Evolutionary conservation across 2,797 vertebrate species (phyloP).

Genomic region (Helostoma temminkii): DNA sequence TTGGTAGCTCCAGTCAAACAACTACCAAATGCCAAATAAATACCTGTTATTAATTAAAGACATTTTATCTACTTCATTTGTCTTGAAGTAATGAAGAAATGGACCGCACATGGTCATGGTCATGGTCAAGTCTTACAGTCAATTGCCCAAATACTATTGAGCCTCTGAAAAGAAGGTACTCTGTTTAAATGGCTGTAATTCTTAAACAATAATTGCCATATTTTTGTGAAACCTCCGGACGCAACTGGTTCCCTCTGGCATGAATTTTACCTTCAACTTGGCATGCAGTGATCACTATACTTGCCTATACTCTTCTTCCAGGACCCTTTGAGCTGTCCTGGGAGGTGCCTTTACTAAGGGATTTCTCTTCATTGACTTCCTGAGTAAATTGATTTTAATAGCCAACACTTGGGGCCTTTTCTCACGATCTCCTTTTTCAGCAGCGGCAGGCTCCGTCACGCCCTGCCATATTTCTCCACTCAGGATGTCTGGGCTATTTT

Average conservation of each 20-base stretch:
- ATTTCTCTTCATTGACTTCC: constrained; percentile 78
- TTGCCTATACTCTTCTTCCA: constrained; percentile 54
- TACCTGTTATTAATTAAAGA: too few species aligned
- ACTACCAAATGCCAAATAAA: too few species aligned
- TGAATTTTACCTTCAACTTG: constrained; percentile 69
- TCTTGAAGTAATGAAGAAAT: too few species aligned
- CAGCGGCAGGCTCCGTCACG: constrained; percentile 76
- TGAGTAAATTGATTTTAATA: constrained; percentile 85
- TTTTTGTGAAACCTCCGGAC: too few species aligned
- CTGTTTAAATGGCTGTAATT: too few species aligned
- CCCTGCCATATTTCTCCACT: constrained; percentile 80
- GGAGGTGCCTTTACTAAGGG: constrained; percentile 67
- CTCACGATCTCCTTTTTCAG: constrained; percentile 74
- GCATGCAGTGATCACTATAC: constrained; percentile 44
- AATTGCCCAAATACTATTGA: too few species aligned
- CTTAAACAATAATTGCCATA: too few species aligned
- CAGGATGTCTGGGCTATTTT: constrained; percentile 81
- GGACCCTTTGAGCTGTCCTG: constrained; percentile 71
- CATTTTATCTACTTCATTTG: too few species aligned
- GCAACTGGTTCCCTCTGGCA: constrained; percentile 29
- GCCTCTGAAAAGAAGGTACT: too few species aligned
- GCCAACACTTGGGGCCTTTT: constrained; percentile 78
- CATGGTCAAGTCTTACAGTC: too few species aligned
- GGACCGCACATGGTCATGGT: too few species aligned
- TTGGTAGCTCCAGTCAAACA: too few species aligned